Conservation (phyloP, 2,888 invertebrate species). For the Iselma pallidipennis region DNA sequence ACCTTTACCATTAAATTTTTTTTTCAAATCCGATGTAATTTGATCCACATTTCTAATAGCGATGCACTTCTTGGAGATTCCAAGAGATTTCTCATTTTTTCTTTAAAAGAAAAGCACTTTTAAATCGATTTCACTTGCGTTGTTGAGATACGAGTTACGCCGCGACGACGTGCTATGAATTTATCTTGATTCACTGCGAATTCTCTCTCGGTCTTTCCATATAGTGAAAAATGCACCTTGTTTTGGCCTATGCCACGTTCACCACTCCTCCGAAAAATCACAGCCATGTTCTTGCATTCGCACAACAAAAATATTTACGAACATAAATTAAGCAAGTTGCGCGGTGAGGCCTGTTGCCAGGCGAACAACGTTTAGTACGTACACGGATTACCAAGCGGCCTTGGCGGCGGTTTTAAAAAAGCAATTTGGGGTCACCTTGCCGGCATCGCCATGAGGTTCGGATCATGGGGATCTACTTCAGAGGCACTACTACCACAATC, state of each 20-base stretch:
- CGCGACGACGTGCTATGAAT: too few relatives aligned
- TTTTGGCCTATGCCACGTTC: not conserved
- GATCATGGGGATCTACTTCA: too few relatives aligned
- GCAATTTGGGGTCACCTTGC: conserved; percentile 51
- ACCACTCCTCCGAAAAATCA: conserved; percentile 6
- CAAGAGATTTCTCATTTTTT: too few relatives aligned
- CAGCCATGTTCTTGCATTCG: conserved; percentile 18
- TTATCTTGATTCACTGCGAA: too few relatives aligned
- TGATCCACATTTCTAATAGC: too few relatives aligned
- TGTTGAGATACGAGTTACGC: too few relatives aligned
- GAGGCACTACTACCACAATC: too few relatives aligned
- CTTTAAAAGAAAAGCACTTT: too few relatives aligned
- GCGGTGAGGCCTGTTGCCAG: conserved; percentile 46
- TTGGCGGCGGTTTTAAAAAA: conserved; percentile 44
- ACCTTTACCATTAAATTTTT: not conserved
- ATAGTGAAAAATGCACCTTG: not conserved
- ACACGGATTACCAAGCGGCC: conserved; percentile 46
- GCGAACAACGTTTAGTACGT: conserved; percentile 39
- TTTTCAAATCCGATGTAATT: too few relatives aligned
- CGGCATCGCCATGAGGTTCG: conserved; percentile 25
- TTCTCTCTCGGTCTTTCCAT: too few relatives aligned
- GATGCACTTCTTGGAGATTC: too few relatives aligned
- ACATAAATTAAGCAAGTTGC: conserved; percentile 41
- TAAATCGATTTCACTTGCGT: too few relatives aligned
- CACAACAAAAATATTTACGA: conserved; percentile 46